phyloP scores from a whole-genome alignment of 1,140 invertebrate genomes.

The Diabrotica undecimpunctata region DNA sequence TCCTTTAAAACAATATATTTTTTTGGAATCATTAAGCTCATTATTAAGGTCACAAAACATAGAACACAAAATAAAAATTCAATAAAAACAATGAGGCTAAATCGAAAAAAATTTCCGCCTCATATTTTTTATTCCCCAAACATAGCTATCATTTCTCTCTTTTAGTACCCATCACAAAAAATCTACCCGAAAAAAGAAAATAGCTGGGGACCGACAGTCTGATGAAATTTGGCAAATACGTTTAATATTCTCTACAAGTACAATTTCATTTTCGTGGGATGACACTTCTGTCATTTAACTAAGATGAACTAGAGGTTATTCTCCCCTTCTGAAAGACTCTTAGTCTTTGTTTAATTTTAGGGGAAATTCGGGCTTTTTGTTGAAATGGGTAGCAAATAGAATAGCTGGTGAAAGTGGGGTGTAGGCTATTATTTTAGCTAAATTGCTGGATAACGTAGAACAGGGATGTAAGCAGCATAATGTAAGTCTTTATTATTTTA shows the following conservation, averaged over 20 bases:
- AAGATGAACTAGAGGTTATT: conserved; percentile 10
- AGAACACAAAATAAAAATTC: background rate
- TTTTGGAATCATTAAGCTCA: no score
- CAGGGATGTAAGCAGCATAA: no score
- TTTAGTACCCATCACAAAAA: background rate
- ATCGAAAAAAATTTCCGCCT: background rate
- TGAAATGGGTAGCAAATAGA: no score
- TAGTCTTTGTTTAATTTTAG: background rate
- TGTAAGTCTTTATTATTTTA: no score
- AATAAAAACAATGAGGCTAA: background rate
- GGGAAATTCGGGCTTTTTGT: background rate
- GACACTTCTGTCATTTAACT: conserved; percentile 7
- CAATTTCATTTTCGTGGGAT: conserved; percentile 16
- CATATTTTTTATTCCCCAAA: background rate
- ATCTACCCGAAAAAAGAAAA: background rate
- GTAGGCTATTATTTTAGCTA: no score
- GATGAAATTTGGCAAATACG: conserved; percentile 12
- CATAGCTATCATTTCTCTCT: background rate
- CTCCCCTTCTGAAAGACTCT: background rate
- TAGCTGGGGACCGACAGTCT: background rate
- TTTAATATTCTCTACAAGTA: conserved; percentile 15
- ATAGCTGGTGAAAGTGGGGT: no score
- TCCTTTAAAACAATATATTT: no score
- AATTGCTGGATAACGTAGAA: no score
- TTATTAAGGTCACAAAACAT: no score